Percentiles rank a stretch among this genome's conserved stretches.
phyloP scores from a whole-genome alignment of 2,888 invertebrate species.

The Coecobrya sp. region DNA sequence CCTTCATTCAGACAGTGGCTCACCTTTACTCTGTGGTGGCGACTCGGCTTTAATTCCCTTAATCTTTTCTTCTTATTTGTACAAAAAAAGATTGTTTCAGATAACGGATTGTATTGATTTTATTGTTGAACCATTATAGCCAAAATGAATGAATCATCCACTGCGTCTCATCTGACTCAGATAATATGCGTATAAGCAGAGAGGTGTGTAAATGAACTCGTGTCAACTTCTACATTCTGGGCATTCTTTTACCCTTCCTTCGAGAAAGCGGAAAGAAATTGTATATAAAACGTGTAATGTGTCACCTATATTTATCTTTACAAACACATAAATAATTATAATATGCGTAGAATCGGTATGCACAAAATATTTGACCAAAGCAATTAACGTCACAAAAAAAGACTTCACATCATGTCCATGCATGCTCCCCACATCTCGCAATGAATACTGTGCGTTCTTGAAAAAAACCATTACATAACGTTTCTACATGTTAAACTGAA shows the following conservation, averaged over 20 bases:
- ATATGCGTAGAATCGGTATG: background rate
- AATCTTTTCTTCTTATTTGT: slow-evolving; percentile 58
- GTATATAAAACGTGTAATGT: too few relatives aligned
- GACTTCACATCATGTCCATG: background rate
- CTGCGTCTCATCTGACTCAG: background rate
- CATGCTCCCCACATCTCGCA: too few relatives aligned
- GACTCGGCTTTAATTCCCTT: slow-evolving; percentile 26
- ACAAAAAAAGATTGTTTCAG: background rate
- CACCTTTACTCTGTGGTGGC: background rate
- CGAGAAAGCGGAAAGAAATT: too few relatives aligned
- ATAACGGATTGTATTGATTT: background rate
- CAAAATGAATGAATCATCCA: slow-evolving; percentile 50
- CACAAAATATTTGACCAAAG: background rate
- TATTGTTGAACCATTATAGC: background rate
- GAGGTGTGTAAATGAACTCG: background rate
- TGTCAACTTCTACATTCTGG: too few relatives aligned
- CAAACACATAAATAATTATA: too few relatives aligned
- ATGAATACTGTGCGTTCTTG: background rate
- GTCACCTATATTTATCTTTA: too few relatives aligned
- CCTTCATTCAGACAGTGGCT: too few relatives aligned
- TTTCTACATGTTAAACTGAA: background rate
- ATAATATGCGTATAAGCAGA: background rate
- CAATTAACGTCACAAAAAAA: background rate
- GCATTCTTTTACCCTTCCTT: too few relatives aligned
- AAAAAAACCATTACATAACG: background rate